These are phyloP conservation scores for Luffia ferchaultella DNA, from an alignment of 2,888 invertebrate genomes.

Conservation along the genomic window DNA sequence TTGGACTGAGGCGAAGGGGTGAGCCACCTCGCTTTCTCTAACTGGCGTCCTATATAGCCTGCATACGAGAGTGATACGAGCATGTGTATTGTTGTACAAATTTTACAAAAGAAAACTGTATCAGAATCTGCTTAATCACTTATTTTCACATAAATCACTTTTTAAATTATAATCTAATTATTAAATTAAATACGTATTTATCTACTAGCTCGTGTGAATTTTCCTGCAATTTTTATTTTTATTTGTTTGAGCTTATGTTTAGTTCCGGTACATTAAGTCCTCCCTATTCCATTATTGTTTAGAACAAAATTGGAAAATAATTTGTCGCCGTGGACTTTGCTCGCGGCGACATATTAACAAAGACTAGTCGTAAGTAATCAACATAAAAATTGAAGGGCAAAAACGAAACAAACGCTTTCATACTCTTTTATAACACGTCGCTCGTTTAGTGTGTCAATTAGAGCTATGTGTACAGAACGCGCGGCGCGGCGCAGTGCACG, in stretches of 20 bases:
- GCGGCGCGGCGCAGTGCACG: conserved; percentile 52
- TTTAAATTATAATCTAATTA: too few relatives aligned
- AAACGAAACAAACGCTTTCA: conserved; percentile 23
- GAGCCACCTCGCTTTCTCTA: conserved; percentile 1
- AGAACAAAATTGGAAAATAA: neutral
- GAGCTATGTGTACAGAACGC: conserved; percentile 37
- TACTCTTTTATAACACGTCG: conserved; percentile 37
- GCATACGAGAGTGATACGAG: too few relatives aligned
- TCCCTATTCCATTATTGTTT: neutral
- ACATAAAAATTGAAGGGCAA: conserved; percentile 13
- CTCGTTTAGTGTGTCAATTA: conserved; percentile 63
- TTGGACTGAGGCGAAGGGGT: conserved; percentile 33
- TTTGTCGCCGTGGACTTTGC: neutral
- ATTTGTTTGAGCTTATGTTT: too few relatives aligned
- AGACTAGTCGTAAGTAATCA: neutral
- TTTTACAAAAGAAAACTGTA: too few relatives aligned
- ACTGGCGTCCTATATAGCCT: too few relatives aligned
- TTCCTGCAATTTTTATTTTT: too few relatives aligned
- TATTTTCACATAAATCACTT: too few relatives aligned
- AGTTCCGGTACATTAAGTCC: neutral
- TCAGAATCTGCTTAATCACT: too few relatives aligned
- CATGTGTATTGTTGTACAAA: too few relatives aligned
- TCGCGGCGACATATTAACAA: neutral
- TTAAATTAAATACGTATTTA: too few relatives aligned
- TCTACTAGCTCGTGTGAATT: too few relatives aligned